phyloP scores from a whole-genome alignment of 2,113 vertebrate species.

The Charina bottae region DNA sequence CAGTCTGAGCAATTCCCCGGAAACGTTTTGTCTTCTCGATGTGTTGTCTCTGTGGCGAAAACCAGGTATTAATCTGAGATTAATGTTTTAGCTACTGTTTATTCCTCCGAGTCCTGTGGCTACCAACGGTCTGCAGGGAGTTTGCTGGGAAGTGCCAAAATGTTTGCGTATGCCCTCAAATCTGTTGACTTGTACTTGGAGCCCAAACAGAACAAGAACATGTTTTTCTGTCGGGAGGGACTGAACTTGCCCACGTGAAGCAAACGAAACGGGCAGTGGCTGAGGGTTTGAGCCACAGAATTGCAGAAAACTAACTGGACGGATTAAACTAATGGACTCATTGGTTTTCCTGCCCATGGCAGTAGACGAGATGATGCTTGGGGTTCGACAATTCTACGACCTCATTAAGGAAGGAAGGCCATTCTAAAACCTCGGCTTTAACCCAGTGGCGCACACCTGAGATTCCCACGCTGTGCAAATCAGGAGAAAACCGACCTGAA shows the following conservation, averaged over 20 bases:
- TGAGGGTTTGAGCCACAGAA: neutral
- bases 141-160: neutral
- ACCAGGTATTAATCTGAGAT: constrained; percentile 28
- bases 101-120: constrained; percentile 39
- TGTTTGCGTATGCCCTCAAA: neutral
- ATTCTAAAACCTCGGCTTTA: neutral
- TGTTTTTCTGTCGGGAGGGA: neutral
- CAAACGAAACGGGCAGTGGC: neutral
- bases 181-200: neutral
- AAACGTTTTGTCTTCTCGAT: neutral
- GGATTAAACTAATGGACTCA: neutral
- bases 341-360: neutral
- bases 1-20: neutral
- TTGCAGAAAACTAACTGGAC: neutral
- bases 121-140: neutral
- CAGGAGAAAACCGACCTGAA: neutral
- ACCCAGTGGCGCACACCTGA: neutral
- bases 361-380: neutral
- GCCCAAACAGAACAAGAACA: neutral
- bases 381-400: neutral
- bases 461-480: neutral
- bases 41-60: neutral
- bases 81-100: constrained; percentile 52
- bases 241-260: neutral
- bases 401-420: neutral